Evolutionary conservation across 2,797 vertebrate species (phyloP).

Genomic region (Ptychobarbus kaznakovi): DNA sequence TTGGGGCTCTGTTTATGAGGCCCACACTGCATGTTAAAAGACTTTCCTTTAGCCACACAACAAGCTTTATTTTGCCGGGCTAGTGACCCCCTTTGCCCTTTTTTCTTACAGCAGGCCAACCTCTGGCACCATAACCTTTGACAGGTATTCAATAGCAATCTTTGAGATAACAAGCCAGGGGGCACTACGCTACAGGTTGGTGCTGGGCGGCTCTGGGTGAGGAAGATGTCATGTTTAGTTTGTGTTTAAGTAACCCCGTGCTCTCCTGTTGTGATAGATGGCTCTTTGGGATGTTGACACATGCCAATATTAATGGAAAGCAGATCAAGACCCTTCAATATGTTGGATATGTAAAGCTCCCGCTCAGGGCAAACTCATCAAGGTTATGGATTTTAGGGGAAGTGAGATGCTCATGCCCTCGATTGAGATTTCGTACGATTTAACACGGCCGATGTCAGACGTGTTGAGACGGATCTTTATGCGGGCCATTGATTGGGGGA

Average conservation of each 20-base stretch:
- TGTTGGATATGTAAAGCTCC: slow-evolving; percentile 75
- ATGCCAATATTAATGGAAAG: slow-evolving; percentile 83
- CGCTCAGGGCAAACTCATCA: slow-evolving; percentile 44
- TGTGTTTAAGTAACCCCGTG: slow-evolving; percentile 82
- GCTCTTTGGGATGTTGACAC: slow-evolving; percentile 81
- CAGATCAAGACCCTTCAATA: slow-evolving; percentile 84
- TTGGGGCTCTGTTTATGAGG: neutral
- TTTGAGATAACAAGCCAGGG: slow-evolving; percentile 82
- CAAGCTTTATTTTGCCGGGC: slow-evolving; percentile 57
- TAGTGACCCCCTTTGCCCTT: slow-evolving; percentile 74
- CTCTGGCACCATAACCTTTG: slow-evolving; percentile 83
- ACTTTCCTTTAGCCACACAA: neutral
- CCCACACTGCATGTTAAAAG: neutral
- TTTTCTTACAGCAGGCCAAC: slow-evolving; percentile 72
- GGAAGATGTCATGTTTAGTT: slow-evolving; percentile 84
- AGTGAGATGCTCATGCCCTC: slow-evolving; percentile 48
- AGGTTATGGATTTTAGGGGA: slow-evolving; percentile 48
- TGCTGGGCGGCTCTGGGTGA: slow-evolving; percentile 68
- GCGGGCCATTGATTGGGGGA: slow-evolving; percentile 56
- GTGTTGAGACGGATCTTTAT: slow-evolving; percentile 52
- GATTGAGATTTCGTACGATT: slow-evolving; percentile 59
- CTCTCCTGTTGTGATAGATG: slow-evolving; percentile 79
- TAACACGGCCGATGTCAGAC: slow-evolving; percentile 48
- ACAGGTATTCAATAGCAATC: slow-evolving; percentile 90
- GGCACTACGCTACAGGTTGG: slow-evolving; percentile 71